Percentiles rank a stretch among this genome's conserved stretches.
Conservation (phyloP, 2,797 vertebrate genomes). For the Morus bassanus region DNA sequence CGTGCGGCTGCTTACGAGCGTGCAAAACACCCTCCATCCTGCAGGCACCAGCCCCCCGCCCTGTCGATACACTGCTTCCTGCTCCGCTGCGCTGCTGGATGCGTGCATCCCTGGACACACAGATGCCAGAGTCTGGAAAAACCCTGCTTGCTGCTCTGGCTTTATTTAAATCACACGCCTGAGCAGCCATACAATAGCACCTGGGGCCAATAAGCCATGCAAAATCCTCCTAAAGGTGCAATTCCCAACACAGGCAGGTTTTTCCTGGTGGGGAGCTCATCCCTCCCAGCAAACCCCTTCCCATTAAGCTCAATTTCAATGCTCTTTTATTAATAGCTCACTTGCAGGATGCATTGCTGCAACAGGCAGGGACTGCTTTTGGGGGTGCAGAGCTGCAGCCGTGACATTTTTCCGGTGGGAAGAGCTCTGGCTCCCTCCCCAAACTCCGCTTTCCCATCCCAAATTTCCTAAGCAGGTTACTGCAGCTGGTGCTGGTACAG, state of each 20-base stretch:
- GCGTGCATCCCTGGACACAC: neutral
- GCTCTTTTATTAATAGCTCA: neutral
- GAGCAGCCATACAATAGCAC: neutral
- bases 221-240: neutral
- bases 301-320: neutral
- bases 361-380: neutral
- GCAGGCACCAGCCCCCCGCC: rapidly evolving
- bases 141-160: neutral
- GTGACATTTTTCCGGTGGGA: rapidly evolving
- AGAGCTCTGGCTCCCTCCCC: rapidly evolving
- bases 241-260: neutral
- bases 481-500: rapidly evolving
- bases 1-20: rapidly evolving
- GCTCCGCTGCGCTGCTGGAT: rapidly evolving
- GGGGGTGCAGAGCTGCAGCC: neutral
- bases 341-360: neutral
- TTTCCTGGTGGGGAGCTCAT: neutral
- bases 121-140: neutral
- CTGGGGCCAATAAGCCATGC: neutral
- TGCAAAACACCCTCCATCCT: neutral
- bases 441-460: neutral
- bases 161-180: neutral
- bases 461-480: neutral
- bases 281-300: neutral
- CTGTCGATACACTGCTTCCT: rapidly evolving